Evolutionary conservation across 1,140 invertebrate genomes (phyloP).

Genomic region (Halictus rubicundus): DNA sequence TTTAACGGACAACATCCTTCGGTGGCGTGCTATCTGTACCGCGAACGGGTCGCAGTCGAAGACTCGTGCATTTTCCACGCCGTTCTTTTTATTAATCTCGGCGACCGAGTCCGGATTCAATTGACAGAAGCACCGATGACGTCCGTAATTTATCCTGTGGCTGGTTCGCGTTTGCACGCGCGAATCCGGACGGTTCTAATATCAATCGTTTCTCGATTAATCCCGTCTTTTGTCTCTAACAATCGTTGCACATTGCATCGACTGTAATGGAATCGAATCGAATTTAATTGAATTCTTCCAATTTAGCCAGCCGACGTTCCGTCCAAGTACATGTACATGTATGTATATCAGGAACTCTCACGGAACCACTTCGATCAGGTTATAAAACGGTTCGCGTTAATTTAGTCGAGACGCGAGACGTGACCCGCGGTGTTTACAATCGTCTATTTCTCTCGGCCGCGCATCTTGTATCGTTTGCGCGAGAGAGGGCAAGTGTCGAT

Average conservation of each 20-base stretch:
- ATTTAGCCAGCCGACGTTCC: too few species aligned
- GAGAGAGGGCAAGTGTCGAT: not conserved
- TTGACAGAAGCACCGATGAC: not conserved
- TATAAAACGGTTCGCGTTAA: not conserved
- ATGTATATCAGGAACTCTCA: not conserved
- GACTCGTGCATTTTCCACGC: not conserved
- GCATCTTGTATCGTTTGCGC: not conserved
- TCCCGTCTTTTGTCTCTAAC: not conserved
- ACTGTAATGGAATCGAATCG: too few species aligned
- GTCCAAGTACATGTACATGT: too few species aligned
- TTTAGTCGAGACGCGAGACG: not conserved
- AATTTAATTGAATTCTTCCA: too few species aligned
- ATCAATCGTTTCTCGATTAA: conserved; percentile 15
- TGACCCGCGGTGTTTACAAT: conserved; percentile 11
- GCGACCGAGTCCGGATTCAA: not conserved
- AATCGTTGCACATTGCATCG: not conserved
- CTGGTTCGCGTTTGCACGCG: not conserved
- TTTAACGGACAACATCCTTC: conserved; percentile 56
- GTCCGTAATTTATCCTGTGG: not conserved
- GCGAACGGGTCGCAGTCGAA: not conserved
- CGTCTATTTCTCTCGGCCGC: not conserved
- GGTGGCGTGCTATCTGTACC: conserved; percentile 4
- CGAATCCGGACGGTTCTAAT: not conserved
- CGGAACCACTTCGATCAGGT: conserved; percentile 7
- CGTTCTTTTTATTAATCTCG: not conserved